Conservation (phyloP, 2,797 vertebrate genomes). For the Labeo calbasu region DNA sequence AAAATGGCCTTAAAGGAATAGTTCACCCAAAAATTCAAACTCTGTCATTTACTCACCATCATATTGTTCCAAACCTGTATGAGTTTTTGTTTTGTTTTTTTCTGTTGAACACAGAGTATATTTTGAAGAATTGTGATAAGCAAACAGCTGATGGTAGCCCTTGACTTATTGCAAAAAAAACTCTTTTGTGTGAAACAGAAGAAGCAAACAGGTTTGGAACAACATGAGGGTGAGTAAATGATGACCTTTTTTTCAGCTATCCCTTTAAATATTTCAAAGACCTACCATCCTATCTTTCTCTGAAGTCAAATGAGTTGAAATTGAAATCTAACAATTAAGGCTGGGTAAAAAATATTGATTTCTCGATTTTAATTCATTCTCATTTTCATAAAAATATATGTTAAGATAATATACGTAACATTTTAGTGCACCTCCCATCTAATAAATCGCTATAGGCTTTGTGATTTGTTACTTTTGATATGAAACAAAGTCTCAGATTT, state of each 20-base stretch:
- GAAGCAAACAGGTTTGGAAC: neutral
- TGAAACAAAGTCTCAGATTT: no score
- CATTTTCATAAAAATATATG: no score
- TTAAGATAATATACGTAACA: no score
- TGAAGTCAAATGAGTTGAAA: conserved; percentile 5
- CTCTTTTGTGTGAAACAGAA: neutral
- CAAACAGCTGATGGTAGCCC: neutral
- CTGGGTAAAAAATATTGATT: no score
- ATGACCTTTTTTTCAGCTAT: neutral
- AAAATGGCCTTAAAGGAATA: conserved; percentile 8
- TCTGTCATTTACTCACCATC: neutral
- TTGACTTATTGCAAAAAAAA: neutral
- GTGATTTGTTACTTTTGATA: no score
- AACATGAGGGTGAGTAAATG: neutral
- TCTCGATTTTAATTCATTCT: no score
- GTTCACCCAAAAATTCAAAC: neutral
- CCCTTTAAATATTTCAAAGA: neutral
- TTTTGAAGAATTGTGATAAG: neutral
- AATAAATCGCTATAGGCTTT: no score
- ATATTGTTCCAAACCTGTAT: neutral
- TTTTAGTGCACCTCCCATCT: no score
- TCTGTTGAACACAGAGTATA: neutral
- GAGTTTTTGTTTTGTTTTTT: no score
- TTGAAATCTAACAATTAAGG: conserved; percentile 20
- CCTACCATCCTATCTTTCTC: conserved; percentile 1